Base-by-base conservation (phyloP, 2,797 vertebrate genomes). In the Micromesistius poutassou region DNA sequence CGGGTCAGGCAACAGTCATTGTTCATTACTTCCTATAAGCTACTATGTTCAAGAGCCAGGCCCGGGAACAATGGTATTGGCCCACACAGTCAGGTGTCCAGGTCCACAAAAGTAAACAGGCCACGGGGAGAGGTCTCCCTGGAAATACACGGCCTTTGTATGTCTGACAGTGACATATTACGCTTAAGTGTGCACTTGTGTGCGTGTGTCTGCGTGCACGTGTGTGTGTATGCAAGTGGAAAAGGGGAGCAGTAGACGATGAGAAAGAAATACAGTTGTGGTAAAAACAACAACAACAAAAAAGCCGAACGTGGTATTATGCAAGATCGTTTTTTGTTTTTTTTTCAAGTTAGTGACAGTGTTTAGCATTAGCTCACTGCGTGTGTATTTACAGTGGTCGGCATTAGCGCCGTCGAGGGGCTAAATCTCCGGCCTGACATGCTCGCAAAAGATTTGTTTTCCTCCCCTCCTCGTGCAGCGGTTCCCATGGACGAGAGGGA, bases 1-100 rank as follows among this genome's bases (percentile, higher is more conserved):
- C 76, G 81, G 93, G 93, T 94, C 93, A 94, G 91, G 91, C 88
- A 93, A 90, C 90, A 94, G 93, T 94, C 93, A 95, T 93, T 94
- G 93, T 94, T 93, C 93, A 93, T 93, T 92, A 90, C 93, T 94
- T 92, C 90, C 87, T 90, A 93, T 92, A 89, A 85, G 89, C 82
- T 88, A 88, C 89, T 94, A 89, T 93, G 93, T 94, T 90, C 88
- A 90, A 93, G 83, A 86, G 87, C 82, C 88, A 85, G 76, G 68
- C 78, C 74, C 78, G 88, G 83, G 71, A 94, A 94, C 93, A 93
- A 92, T 90, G 79, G 84, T 40, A 22, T 70, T 84, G 31, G 71
- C 74, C 73, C 62, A 81, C 78, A 79, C 80, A 77, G 84, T 91
- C 89, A 92, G 88, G 88, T 93, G 89, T 89, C 80, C 78, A 78